Evolutionary conservation across 2,888 invertebrate species (phyloP), one percentile per base, ranked within the genome.

Genomic region (Drosophila borborema): DNA sequence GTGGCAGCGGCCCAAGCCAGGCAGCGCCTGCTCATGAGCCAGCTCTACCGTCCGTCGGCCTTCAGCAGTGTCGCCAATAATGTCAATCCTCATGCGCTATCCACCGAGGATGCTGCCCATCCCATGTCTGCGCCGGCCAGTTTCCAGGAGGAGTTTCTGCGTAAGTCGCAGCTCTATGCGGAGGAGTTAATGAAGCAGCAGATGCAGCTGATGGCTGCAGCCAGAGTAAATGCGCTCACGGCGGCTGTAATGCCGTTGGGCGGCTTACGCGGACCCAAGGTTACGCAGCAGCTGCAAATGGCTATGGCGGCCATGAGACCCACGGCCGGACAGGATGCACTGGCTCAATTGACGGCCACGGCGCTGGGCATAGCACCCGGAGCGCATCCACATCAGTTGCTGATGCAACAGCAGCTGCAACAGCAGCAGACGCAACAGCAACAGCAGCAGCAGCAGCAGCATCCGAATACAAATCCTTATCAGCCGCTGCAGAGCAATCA

Each of bases 151-250:
- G 93, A 93, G 63, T 92, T 93, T 59, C 80, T 93, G 54, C 89
- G 93, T 12, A 93, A 93, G 67, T 93, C 93, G 0, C 93, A 93
- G 66, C 82, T 93, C 3, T 93, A 93, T 48, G 93, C 93, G 23
- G 93, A 93, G 80, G 93, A 93, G 79, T 72, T 93, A 43, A 92
- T 93, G 92, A 93, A 93, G 76, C 93, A 93, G 69, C 93, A 93
- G 79, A 93, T 93, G 92, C 93, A 92, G 49, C 89, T 93, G 31
- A 93, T 93, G 92, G 93, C 93, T 2, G 93, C 93, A 3, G 93
- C 93, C 2, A 75, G 93, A 1, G 93, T 91, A 0, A 93, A 91
- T 78, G 93, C 93, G 0, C 84, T 92, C 34, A 89, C 92, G 0
- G 77, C 90, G 0, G 83, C 80, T 1, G 84, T 77, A 2, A 67